Evolutionary conservation across 2,888 invertebrate genomes (phyloP).

Genomic region (Sinopyrophorus schimmeli): DNA sequence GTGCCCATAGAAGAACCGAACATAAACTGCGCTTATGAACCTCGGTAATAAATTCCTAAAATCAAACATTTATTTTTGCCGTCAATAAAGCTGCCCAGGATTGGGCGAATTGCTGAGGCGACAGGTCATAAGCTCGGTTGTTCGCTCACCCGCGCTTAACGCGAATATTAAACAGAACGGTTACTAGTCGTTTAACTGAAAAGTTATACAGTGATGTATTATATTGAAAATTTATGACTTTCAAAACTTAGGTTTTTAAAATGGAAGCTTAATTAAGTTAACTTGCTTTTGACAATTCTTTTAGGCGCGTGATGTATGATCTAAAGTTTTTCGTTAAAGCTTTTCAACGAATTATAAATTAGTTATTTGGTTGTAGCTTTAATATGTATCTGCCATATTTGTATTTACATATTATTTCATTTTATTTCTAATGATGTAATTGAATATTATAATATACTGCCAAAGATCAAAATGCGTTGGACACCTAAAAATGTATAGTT

Average conservation of each 20-base stretch:
- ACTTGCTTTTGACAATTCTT: too few relatives aligned
- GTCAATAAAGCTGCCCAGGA: slow-evolving; percentile 29
- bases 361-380: too few relatives aligned
- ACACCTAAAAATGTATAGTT: too few relatives aligned
- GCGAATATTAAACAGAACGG: slow-evolving; percentile 26
- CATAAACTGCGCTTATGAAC: slow-evolving; percentile 31
- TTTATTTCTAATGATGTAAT: too few relatives aligned
- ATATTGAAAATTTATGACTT: slow-evolving; percentile 13
- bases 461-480: too few relatives aligned
- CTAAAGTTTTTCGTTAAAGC: too few relatives aligned
- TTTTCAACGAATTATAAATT: too few relatives aligned
- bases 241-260: slow-evolving; percentile 2
- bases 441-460: too few relatives aligned
- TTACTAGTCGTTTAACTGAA: slow-evolving; percentile 17
- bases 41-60: slow-evolving; percentile 28
- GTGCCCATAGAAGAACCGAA: slow-evolving; percentile 13
- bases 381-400: too few relatives aligned
- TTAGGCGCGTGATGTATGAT: too few relatives aligned
- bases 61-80: slow-evolving; percentile 31
- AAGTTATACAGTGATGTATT: slow-evolving; percentile 19
- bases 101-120: slow-evolving; percentile 28
- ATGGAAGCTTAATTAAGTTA: slow-evolving; percentile 1
- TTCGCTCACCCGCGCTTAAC: slow-evolving; percentile 24
- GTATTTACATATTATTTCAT: too few relatives aligned
- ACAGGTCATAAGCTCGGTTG: slow-evolving; percentile 26